Evolutionary conservation across 2,797 vertebrate species (phyloP), one percentile per base, ranked within the genome.

Genomic region (Garrulus glandarius): DNA sequence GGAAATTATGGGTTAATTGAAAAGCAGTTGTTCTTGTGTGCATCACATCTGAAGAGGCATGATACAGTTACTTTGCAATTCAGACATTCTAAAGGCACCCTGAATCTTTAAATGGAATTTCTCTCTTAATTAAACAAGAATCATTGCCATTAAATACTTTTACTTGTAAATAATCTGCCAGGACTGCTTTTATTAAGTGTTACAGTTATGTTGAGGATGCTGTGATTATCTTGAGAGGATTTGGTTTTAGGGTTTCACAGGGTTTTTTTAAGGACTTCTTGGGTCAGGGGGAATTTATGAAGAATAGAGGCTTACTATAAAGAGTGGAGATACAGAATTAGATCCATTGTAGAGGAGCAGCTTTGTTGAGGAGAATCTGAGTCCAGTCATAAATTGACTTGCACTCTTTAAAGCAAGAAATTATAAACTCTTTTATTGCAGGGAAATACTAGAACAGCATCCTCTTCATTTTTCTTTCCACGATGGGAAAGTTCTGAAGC

Each of bases 381-480:
- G 11, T 82, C 39, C 56, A 20, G 11, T 43, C 18, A 27, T 37
- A 46, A 86, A 67, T 24, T 41, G 47, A 46, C 36, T 61, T 65
- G 21, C 19, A 53, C 21, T n/a, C 18, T 88, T 87, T 19, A 26
- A 85, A 95, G 29, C 26, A 85, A 91, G 55, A 75, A 90, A 75
- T 20, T 1, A 32, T 85, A 27, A 57, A 53, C 10, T 65, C 0
- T 80, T 95, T 74, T 23, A 22, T 90, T 97, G 64, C 98, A 99
- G 99, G 97, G 97, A 98, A 95, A 96, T 97, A 64, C 97, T 99
- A 95, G 98, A 99, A 97, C 98, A 94, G 77, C 93, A 97, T 82
- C 97, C 98, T 87, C 98, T 99, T 96, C 97, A 77, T 96, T 99
- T 99, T 97, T 98, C 98, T 94, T 98, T 99, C 92, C 96, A 72